A percentile compares a stretch with the other conserved stretches of the same genome.
These are phyloP conservation scores for Clivina fossor DNA, from an alignment of 2,888 invertebrate species.

Conservation along the genomic window DNA sequence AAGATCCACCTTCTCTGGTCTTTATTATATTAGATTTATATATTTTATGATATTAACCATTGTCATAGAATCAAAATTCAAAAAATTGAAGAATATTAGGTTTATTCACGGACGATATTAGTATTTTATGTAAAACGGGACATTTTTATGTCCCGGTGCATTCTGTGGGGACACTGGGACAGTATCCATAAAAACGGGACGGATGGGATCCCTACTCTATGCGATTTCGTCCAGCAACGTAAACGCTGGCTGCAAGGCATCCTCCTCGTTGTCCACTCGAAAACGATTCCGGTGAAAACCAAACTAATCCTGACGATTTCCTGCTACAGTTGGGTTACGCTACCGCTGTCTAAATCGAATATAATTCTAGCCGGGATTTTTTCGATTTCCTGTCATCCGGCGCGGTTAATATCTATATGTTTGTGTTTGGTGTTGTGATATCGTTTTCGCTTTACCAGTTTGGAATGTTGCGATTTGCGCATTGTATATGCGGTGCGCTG, in stretches of 20 bases:
- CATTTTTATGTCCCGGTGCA: too few relatives aligned
- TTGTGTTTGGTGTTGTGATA: constrained; percentile 95
- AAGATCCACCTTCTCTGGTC: too few relatives aligned
- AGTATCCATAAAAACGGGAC: too few relatives aligned
- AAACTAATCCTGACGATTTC: constrained; percentile 83
- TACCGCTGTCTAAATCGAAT: constrained; percentile 91
- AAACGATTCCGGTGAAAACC: constrained; percentile 74
- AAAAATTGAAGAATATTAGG: too few relatives aligned
- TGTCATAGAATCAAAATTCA: too few relatives aligned
- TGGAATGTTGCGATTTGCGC: constrained; percentile 74
- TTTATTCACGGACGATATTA: too few relatives aligned
- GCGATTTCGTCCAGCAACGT: constrained; percentile 94
- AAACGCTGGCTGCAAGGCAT: constrained; percentile 96
- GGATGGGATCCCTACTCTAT: too few relatives aligned
- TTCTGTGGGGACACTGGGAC: too few relatives aligned
- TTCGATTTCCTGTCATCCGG: constrained; percentile 88
- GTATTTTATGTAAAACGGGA: too few relatives aligned
- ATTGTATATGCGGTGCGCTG: constrained; percentile 83
- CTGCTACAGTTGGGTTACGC: constrained; percentile 94
- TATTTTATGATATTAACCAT: too few relatives aligned
- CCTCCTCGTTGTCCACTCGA: constrained; percentile 83
- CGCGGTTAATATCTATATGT: constrained; percentile 96
- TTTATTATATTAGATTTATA: too few relatives aligned
- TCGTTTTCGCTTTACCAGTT: constrained; percentile 89
- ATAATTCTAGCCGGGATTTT: constrained; percentile 79